Conservation (phyloP, 1,140 invertebrate species). For the Brachionus rubens region DNA sequence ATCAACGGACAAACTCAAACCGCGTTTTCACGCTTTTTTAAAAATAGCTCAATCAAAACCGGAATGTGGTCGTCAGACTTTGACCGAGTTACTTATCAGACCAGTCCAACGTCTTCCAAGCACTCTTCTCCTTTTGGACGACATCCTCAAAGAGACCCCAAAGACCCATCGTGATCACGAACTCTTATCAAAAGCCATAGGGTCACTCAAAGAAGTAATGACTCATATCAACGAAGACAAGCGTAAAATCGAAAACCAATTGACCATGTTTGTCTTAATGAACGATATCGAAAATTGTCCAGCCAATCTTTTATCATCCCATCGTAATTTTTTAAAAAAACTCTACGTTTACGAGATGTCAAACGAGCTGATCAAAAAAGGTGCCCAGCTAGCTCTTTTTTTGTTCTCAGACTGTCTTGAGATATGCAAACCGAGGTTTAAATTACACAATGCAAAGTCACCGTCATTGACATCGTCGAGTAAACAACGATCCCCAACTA, state of each 20-base stretch:
- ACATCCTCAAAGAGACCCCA: conserved; percentile 84
- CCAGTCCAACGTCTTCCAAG: conserved; percentile 93
- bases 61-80: conserved; percentile 87
- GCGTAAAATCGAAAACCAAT: conserved; percentile 84
- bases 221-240: conserved; percentile 92
- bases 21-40: conserved; percentile 94
- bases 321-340: conserved; percentile 78
- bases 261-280: conserved; percentile 93
- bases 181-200: conserved; percentile 77
- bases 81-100: conserved; percentile 89
- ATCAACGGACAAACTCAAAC: conserved; percentile 82
- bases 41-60: conserved; percentile 71
- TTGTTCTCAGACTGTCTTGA: conserved; percentile 89
- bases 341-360: conserved; percentile 84
- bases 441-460: conserved; percentile 30
- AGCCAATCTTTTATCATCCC: conserved; percentile 81
- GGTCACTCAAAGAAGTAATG: conserved; percentile 84
- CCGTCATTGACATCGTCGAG: conserved; percentile 51
- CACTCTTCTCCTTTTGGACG: conserved; percentile 85
- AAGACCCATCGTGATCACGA: conserved; percentile 79
- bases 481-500: conserved; percentile 54
- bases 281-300: conserved; percentile 97
- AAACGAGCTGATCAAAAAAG: conserved; percentile 77
- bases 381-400: conserved; percentile 81
- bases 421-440: conserved; percentile 48